These are phyloP conservation scores for Parapristionchus giblindavisi DNA, from an alignment of 2,888 invertebrate species.

Conservation along the genomic window DNA sequence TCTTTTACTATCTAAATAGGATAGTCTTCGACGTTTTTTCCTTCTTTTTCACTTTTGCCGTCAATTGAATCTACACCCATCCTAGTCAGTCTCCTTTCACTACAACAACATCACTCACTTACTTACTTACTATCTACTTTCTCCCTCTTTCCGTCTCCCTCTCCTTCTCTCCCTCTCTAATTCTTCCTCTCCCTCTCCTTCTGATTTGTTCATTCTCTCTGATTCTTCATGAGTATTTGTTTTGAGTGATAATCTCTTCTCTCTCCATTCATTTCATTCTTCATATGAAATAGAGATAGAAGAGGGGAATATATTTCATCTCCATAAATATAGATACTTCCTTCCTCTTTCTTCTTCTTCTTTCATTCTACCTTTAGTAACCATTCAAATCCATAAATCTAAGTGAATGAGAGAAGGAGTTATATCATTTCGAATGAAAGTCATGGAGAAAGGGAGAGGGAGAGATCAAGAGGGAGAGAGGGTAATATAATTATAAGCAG, in stretches of 20 bases:
- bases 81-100: no score
- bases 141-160: not conserved
- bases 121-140: slow-evolving; percentile 20
- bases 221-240: not conserved
- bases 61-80: no score
- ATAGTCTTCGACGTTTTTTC: not conserved
- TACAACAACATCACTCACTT: slow-evolving; percentile 31
- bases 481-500: no score
- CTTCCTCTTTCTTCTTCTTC: no score
- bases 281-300: not conserved
- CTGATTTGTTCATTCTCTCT: not conserved
- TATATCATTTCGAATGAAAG: no score
- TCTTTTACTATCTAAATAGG: not conserved
- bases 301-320: not conserved
- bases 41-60: slow-evolving; percentile 7
- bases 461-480: no score
- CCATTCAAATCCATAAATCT: no score
- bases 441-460: no score
- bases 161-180: slow-evolving; percentile 15
- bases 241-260: not conserved
- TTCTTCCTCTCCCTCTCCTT: slow-evolving; percentile 11
- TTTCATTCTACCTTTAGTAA: no score
- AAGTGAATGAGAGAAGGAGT: no score
- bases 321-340: no score
- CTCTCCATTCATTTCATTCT: not conserved